Evolutionary conservation across 2,888 invertebrate species (phyloP).

Genomic region (Drosophila paranaensis): DNA sequence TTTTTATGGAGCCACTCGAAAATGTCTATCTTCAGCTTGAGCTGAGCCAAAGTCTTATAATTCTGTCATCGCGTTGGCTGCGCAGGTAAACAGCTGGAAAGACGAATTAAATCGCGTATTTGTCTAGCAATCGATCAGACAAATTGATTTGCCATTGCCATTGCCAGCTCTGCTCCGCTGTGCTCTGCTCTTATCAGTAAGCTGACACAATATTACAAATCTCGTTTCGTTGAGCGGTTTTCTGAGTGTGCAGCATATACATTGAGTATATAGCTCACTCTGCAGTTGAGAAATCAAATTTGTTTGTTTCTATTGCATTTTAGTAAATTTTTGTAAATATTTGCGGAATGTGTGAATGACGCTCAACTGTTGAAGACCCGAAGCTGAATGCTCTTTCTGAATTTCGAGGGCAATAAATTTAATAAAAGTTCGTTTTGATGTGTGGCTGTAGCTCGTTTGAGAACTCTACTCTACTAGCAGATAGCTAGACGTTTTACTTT

Average conservation of each 20-base stretch:
- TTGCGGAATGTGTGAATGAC: not conserved
- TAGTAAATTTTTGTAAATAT: conserved; percentile 2
- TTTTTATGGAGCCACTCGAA: conserved; percentile 64
- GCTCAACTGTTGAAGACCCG: too few species aligned
- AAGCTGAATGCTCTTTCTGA: not conserved
- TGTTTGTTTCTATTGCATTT: conserved; percentile 6
- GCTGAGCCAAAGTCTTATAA: conserved; percentile 32
- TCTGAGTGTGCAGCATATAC: not conserved
- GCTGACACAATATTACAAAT: conserved; percentile 35
- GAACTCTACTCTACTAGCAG: too few species aligned
- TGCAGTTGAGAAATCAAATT: not conserved
- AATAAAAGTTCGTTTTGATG: not conserved
- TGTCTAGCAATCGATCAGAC: conserved; percentile 56
- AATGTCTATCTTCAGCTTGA: conserved; percentile 29
- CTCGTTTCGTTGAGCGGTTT: conserved; percentile 26
- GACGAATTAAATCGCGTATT: conserved; percentile 43
- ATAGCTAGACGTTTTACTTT: too few species aligned
- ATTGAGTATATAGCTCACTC: not conserved
- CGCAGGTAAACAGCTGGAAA: conserved; percentile 14
- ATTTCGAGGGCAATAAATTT: not conserved
- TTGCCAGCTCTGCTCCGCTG: not conserved
- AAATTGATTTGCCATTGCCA: conserved; percentile 51
- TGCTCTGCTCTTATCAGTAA: conserved; percentile 3
- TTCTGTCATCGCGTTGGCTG: conserved; percentile 41
- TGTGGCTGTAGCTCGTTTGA: too few species aligned